Percentiles rank a stretch among this genome's conserved stretches.
Evolutionary conservation across 2,888 invertebrate genomes (phyloP).

Genomic region (Phania funesta): DNA sequence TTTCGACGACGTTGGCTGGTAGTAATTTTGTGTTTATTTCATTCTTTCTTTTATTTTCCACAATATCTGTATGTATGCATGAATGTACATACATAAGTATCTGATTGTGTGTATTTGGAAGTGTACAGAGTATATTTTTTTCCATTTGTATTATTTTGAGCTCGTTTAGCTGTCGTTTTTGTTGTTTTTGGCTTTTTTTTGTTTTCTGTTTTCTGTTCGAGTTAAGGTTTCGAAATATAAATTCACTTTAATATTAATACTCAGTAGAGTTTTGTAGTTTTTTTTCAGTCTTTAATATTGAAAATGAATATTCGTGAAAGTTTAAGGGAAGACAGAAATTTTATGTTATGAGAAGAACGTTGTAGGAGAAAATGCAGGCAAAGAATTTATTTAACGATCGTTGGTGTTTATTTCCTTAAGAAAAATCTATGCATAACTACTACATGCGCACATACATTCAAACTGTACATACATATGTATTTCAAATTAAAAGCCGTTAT

Average conservation of each 20-base stretch:
- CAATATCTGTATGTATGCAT: conserved; percentile 32
- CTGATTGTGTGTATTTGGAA: neutral
- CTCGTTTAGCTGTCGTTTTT: conserved; percentile 57
- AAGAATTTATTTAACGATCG: conserved; percentile 43
- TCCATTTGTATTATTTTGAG: conserved; percentile 63
- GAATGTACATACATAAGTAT: conserved; percentile 16
- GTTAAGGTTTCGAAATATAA: conserved; percentile 67
- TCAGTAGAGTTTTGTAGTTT: conserved; percentile 63
- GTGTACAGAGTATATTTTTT: conserved; percentile 22
- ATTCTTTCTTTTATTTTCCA: conserved; percentile 44
- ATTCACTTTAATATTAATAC: conserved; percentile 67
- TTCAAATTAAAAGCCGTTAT: conserved; percentile 19
- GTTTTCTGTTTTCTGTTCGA: conserved; percentile 60
- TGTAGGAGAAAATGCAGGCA: conserved; percentile 36
- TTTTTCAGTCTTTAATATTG: conserved; percentile 62
- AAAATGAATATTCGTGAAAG: conserved; percentile 64
- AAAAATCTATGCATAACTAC: too few relatives aligned
- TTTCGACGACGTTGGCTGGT: conserved; percentile 53
- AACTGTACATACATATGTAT: neutral
- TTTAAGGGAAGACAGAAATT: conserved; percentile 49
- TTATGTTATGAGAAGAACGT: conserved; percentile 43
- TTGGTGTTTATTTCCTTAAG: neutral
- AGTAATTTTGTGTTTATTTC: conserved; percentile 63
- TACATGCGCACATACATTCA: neutral
- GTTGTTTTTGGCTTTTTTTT: conserved; percentile 38